Conservation (phyloP, 2,888 invertebrate genomes). For the Tuberolachnus salignus region DNA sequence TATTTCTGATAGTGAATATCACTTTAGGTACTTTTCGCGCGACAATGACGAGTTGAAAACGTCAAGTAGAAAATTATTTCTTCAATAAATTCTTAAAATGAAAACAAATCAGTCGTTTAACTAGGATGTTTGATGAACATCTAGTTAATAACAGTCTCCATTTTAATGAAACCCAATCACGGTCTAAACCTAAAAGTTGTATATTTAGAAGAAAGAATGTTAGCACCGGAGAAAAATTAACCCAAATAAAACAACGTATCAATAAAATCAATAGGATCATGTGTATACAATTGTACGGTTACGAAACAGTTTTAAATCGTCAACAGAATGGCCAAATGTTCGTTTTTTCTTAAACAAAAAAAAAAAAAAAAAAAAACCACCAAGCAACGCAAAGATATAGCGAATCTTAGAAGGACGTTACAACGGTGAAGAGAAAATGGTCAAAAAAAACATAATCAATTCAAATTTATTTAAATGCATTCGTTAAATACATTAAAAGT, state of each 20-base stretch:
- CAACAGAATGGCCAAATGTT: background rate
- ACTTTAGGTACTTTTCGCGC: no score
- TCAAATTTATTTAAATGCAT: background rate
- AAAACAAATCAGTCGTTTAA: background rate
- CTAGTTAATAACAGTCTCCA: background rate
- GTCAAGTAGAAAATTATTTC: background rate
- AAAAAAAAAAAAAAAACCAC: no score
- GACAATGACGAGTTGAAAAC: background rate
- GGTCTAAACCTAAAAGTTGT: conserved; percentile 2
- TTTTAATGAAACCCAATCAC: background rate
- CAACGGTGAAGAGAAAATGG: background rate
- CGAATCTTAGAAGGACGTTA: background rate
- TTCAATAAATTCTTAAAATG: background rate
- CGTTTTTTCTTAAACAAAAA: background rate
- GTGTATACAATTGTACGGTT: background rate
- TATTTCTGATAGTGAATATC: no score
- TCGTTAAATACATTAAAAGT: background rate
- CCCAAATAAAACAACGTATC: no score
- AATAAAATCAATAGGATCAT: no score
- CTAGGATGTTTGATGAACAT: background rate
- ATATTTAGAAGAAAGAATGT: background rate
- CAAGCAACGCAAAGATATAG: conserved; percentile 4
- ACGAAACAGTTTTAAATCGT: conserved; percentile 1
- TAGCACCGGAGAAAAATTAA: background rate
- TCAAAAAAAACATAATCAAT: no score